These are phyloP conservation scores for Drosophila guanche DNA, from an alignment of 1,140 invertebrate species.

Conservation along the genomic window DNA sequence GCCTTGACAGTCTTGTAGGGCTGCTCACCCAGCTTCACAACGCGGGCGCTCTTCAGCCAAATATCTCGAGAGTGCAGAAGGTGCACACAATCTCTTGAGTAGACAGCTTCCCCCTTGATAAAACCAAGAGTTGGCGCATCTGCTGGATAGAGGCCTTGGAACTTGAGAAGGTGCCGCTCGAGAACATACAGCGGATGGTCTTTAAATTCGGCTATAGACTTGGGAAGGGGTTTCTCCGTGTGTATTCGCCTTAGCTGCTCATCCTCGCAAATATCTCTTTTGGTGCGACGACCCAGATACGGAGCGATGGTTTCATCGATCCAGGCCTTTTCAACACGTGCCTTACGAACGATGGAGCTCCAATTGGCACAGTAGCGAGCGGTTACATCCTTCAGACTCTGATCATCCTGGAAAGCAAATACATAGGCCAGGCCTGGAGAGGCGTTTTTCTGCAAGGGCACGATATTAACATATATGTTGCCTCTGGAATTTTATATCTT, in stretches of 20 bases:
- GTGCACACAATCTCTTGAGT: slow-evolving; percentile 93
- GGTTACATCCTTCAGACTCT: slow-evolving; percentile 94
- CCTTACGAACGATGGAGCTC: slow-evolving; percentile 91
- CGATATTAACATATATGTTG: slow-evolving; percentile 32
- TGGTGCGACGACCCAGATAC: slow-evolving; percentile 86
- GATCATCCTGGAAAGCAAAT: slow-evolving; percentile 91
- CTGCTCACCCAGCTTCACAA: slow-evolving; percentile 92
- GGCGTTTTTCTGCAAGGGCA: slow-evolving; percentile 85
- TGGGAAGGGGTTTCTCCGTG: slow-evolving; percentile 91
- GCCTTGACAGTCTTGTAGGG: slow-evolving; percentile 99
- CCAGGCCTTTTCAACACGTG: slow-evolving; percentile 91
- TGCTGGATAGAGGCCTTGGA: slow-evolving; percentile 97
- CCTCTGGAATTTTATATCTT: slow-evolving; percentile 74
- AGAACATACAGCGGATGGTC: slow-evolving; percentile 97
- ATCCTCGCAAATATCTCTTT: slow-evolving; percentile 91
- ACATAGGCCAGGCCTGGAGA: slow-evolving; percentile 92
- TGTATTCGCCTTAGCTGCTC: slow-evolving; percentile 89
- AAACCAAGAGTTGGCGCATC: slow-evolving; percentile 93
- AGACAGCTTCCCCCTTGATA: slow-evolving; percentile 93
- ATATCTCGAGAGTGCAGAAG: slow-evolving; percentile 93
- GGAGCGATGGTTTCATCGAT: slow-evolving; percentile 88
- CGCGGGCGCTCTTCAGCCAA: slow-evolving; percentile 94
- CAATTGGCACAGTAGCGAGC: slow-evolving; percentile 93
- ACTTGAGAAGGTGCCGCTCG: slow-evolving; percentile 96
- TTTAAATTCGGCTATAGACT: slow-evolving; percentile 91